phyloP scores from a whole-genome alignment of 2,888 invertebrate genomes.

The Noctua fimbriata region DNA sequence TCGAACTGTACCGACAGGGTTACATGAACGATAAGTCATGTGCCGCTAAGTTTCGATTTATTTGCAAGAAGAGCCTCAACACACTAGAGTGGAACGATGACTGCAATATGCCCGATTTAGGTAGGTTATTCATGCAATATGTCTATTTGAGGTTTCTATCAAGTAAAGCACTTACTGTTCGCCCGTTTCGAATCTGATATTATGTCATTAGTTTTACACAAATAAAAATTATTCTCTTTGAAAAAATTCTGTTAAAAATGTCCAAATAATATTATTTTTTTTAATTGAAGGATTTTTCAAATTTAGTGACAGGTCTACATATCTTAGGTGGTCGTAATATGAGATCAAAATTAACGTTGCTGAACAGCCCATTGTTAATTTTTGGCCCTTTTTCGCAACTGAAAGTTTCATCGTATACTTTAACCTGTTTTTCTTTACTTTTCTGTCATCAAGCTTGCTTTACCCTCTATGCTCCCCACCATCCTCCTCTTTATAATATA shows the following conservation, averaged over 20 bases:
- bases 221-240: neutral
- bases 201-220: neutral
- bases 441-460: neutral
- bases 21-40: slow-evolving; percentile 78
- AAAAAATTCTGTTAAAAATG: neutral
- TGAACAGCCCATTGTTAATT: neutral
- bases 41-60: slow-evolving; percentile 71
- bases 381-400: neutral
- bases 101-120: slow-evolving; percentile 77
- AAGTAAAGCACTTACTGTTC: neutral
- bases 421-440: too few relatives aligned
- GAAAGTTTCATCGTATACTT: neutral
- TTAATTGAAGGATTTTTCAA: neutral
- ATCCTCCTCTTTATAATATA: neutral
- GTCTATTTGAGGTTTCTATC: neutral
- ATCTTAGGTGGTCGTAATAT: neutral
- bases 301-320: neutral
- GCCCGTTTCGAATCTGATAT: neutral
- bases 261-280: neutral
- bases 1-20: slow-evolving; percentile 67
- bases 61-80: slow-evolving; percentile 79
- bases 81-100: slow-evolving; percentile 76
- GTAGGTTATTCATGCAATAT: slow-evolving; percentile 61
- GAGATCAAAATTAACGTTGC: neutral
- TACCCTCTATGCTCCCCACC: neutral